Percentiles rank a stretch among this genome's conserved stretches.
Conservation (phyloP, 2,797 vertebrate genomes). For the Ambastaia sidthimunki region DNA sequence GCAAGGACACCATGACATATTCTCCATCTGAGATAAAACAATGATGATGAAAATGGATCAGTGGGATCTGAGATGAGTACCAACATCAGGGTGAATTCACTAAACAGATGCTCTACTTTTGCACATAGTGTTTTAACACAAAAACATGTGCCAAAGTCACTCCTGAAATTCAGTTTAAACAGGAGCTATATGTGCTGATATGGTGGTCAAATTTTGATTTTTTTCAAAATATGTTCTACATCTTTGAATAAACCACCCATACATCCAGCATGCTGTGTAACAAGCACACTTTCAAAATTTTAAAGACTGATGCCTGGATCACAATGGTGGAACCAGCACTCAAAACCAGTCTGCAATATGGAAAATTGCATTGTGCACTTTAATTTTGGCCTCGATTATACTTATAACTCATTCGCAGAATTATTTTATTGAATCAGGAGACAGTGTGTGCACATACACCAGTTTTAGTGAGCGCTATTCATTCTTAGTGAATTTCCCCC, state of each 20-base stretch:
- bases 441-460: too few relatives aligned
- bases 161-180: not conserved
- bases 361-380: not conserved
- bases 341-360: not conserved
- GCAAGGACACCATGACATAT: constrained; percentile 1
- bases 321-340: too few relatives aligned
- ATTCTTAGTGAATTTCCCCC: not conserved
- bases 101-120: not conserved
- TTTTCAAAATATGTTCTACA: not conserved
- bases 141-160: not conserved
- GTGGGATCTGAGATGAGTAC: not conserved
- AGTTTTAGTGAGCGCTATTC: not conserved
- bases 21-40: constrained; percentile 59
- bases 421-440: not conserved
- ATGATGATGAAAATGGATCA: not conserved
- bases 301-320: too few relatives aligned
- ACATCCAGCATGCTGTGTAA: too few relatives aligned
- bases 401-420: not conserved
- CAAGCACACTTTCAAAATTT: not conserved
- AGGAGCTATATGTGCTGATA: not conserved
- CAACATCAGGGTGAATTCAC: not conserved
- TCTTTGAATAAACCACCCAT: too few relatives aligned
- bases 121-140: not conserved
- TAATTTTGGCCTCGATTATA: not conserved
- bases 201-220: too few relatives aligned